A percentile compares a stretch with the other conserved stretches of the same genome.
Conservation (phyloP, 2,888 invertebrate genomes). For the Cataglyphis rosenhaueri region DNA sequence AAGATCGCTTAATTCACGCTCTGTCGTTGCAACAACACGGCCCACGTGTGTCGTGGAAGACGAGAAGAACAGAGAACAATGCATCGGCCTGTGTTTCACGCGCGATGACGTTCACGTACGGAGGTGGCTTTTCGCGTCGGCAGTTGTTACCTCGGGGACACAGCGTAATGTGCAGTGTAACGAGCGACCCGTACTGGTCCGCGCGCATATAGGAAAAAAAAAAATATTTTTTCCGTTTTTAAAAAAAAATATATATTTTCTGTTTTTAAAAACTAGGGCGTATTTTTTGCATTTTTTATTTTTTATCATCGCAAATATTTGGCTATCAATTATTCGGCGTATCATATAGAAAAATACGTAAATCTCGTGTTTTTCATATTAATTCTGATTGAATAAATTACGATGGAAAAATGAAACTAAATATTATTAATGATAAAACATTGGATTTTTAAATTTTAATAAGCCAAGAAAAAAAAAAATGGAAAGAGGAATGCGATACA, state of each 20-base stretch:
- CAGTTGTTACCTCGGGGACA: conserved; percentile 1
- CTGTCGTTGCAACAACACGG: conserved; percentile 29
- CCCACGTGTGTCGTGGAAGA: conserved; percentile 44
- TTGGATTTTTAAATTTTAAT: conserved; percentile 20
- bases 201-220: not conserved
- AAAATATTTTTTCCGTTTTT: not conserved
- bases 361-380: conserved; percentile 7
- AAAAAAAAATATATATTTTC: not conserved
- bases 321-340: conserved; percentile 21
- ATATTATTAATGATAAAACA: conserved; percentile 13
- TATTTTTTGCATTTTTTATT: not conserved
- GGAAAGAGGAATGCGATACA: not conserved
- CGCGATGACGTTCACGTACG: conserved; percentile 14
- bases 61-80: conserved; percentile 26
- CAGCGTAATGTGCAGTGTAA: not conserved
- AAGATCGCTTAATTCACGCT: conserved; percentile 50
- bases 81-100: conserved; percentile 40
- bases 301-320: conserved; percentile 27
- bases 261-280: not conserved
- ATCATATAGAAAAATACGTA: not conserved
- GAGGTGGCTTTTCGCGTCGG: conserved; percentile 1
- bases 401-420: not conserved
- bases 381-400: not conserved
- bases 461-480: not conserved
- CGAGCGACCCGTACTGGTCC: not conserved